These are phyloP conservation scores for Amiota communis DNA, from an alignment of 2,888 invertebrate species.

Conservation along the genomic window DNA sequence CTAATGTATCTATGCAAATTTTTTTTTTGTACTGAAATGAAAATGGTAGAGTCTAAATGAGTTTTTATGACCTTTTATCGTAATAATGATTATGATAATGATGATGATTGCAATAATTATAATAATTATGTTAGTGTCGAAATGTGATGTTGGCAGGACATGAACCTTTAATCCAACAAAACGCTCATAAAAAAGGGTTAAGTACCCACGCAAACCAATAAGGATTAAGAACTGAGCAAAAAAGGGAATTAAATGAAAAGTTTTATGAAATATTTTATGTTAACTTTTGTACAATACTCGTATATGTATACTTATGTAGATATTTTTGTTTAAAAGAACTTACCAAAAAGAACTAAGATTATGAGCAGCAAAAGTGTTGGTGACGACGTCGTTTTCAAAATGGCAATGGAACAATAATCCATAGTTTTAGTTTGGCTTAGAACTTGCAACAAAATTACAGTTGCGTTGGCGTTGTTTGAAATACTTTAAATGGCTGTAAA, in stretches of 20 bases:
- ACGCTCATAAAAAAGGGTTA: constrained; percentile 60
- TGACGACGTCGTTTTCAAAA: not conserved
- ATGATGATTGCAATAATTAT: constrained; percentile 3
- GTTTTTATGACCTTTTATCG: constrained; percentile 46
- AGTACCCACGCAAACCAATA: constrained; percentile 47
- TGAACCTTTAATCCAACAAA: constrained; percentile 52
- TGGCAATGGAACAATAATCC: constrained; percentile 15
- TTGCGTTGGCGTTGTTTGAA: not conserved
- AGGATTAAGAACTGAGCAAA: constrained; percentile 56
- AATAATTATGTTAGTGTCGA: constrained; percentile 24
- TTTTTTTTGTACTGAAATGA: constrained; percentile 56
- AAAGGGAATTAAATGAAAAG: constrained; percentile 66
- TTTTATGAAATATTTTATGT: constrained; percentile 61
- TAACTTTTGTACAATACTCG: constrained; percentile 40
- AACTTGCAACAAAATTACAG: not conserved
- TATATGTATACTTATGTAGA: too few relatives aligned
- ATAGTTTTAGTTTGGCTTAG: constrained; percentile 16
- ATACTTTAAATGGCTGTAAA: constrained; percentile 5
- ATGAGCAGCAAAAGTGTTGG: not conserved
- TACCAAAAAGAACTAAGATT: constrained; percentile 19
- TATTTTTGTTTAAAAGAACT: constrained; percentile 4
- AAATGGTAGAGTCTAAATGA: constrained; percentile 66
- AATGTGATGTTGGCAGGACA: constrained; percentile 33
- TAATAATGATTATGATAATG: not conserved
- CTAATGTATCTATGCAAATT: constrained; percentile 59